Conservation (phyloP, 2,888 invertebrate genomes). For the Callinectes sapidus region DNA sequence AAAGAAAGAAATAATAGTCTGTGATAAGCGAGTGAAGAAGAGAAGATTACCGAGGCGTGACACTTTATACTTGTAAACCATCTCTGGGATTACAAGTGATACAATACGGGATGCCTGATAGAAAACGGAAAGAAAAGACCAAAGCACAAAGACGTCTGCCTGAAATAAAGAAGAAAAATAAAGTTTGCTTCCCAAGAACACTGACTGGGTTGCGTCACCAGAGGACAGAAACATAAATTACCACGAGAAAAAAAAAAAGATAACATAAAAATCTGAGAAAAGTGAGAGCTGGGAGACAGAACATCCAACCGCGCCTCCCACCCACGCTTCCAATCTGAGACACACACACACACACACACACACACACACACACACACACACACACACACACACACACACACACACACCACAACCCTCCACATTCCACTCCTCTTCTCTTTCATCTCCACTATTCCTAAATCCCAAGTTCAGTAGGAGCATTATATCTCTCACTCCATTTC, state of each 20-base stretch:
- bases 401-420: background rate
- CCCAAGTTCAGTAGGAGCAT: background rate
- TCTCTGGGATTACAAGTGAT: too few species aligned
- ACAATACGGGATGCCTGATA: too few species aligned
- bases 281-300: background rate
- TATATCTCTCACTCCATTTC: too few species aligned
- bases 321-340: background rate
- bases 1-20: background rate
- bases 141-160: background rate
- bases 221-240: background rate
- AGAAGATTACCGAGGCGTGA: too few species aligned
- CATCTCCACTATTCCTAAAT: too few species aligned
- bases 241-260: background rate
- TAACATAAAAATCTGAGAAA: conserved; percentile 2
- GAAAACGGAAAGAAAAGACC: background rate
- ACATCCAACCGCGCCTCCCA: background rate
- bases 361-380: too few species aligned
- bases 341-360: background rate
- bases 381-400: background rate
- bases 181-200: background rate
- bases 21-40: too few species aligned
- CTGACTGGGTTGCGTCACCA: background rate
- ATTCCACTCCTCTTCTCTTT: background rate
- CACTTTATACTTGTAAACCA: too few species aligned
- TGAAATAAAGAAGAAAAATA: background rate